These are phyloP conservation scores for Ctenicera cuprea DNA, from an alignment of 2,888 invertebrate genomes.

Conservation along the genomic window DNA sequence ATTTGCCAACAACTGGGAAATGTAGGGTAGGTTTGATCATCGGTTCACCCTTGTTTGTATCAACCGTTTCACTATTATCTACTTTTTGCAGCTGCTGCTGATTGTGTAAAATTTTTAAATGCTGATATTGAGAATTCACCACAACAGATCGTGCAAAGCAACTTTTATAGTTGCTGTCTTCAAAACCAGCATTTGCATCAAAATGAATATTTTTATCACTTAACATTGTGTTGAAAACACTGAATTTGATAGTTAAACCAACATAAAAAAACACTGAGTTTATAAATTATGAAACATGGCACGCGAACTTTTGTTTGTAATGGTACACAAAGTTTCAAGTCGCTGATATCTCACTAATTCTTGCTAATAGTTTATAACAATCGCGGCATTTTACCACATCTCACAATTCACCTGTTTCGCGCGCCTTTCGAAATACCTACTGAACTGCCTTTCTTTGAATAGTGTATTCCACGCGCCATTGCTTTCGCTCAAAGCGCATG, in stretches of 20 bases:
- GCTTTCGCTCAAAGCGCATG: conserved; percentile 33
- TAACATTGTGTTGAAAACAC: conserved; percentile 56
- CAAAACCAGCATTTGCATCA: conserved; percentile 64
- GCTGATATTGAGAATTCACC: conserved; percentile 68
- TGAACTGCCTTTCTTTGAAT: conserved; percentile 51
- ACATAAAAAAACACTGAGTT: conserved; percentile 16
- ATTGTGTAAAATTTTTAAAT: conserved; percentile 25
- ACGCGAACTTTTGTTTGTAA: too few species aligned
- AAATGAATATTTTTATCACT: conserved; percentile 61
- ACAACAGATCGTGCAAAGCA: conserved; percentile 70
- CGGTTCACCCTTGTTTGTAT: conserved; percentile 22
- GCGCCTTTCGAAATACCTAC: conserved; percentile 44
- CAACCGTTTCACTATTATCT: conserved; percentile 8
- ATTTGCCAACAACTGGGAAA: neutral
- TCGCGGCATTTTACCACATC: neutral
- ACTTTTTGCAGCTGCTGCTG: conserved; percentile 36
- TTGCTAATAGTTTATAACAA: neutral
- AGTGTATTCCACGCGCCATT: conserved; percentile 57
- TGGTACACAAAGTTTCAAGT: too few species aligned
- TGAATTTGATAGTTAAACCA: neutral
- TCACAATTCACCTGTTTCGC: conserved; percentile 35
- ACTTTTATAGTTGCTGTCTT: conserved; percentile 68
- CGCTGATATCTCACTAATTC: too few species aligned
- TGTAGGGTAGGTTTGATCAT: neutral
- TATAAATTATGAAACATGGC: neutral